phyloP scores from a whole-genome alignment of 2,113 vertebrate species.

The Pyxicephalus adspersus region DNA sequence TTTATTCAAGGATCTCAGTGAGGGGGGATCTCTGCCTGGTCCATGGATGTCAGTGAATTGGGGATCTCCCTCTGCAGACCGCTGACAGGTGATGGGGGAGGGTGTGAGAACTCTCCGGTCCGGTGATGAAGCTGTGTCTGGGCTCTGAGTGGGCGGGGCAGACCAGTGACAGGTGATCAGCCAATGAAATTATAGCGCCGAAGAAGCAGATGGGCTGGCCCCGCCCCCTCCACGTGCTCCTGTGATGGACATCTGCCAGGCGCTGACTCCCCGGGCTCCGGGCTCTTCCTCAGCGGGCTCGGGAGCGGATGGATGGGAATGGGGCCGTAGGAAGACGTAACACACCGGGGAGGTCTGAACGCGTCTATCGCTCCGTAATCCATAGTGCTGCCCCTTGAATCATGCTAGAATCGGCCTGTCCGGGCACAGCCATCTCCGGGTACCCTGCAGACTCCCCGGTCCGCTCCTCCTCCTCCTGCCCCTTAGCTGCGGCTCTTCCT shows the following conservation, averaged over 20 bases:
- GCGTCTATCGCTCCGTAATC: no score
- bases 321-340: background rate
- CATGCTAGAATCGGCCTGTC: background rate
- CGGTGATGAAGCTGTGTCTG: background rate
- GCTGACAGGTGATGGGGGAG: no score
- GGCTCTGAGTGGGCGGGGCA: background rate
- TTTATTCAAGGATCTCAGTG: no score
- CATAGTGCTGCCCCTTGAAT: no score
- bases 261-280: background rate
- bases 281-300: background rate
- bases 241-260: background rate
- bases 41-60: no score
- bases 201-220: slow-evolving; percentile 13
- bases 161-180: background rate
- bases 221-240: slow-evolving; percentile 37
- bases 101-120: no score
- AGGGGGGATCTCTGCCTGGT: no score
- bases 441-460: background rate
- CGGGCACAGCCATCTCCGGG: no score
- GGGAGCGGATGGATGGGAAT: background rate
- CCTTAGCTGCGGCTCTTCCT: slow-evolving; percentile 13
- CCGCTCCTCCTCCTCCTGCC: slow-evolving; percentile 23
- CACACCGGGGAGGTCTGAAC: no score
- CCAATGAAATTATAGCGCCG: background rate
- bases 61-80: no score